These are phyloP conservation scores for Drosophila eugracilis DNA, from an alignment of 1,140 invertebrate genomes.

Conservation along the genomic window DNA sequence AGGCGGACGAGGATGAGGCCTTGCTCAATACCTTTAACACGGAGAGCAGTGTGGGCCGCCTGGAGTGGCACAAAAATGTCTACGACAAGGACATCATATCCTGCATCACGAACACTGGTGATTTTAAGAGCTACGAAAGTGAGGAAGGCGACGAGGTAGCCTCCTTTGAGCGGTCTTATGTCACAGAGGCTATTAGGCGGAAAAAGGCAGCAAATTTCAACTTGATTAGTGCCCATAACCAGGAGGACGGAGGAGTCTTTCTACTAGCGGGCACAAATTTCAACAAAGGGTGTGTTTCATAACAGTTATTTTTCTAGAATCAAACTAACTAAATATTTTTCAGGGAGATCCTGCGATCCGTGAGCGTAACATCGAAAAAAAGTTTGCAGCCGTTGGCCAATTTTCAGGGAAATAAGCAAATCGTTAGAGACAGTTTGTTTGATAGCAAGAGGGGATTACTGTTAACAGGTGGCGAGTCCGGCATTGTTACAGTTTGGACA, in stretches of 20 bases:
- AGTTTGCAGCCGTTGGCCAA: conserved; percentile 86
- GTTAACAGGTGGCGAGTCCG: conserved; percentile 89
- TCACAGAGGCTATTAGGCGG: conserved; percentile 86
- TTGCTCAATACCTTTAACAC: conserved; percentile 92
- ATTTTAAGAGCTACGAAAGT: conserved; percentile 90
- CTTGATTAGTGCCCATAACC: conserved; percentile 87
- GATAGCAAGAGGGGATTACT: conserved; percentile 86
- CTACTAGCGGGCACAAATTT: conserved; percentile 88
- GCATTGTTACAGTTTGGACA: conserved; percentile 88
- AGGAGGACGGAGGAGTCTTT: conserved; percentile 85
- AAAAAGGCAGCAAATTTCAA: conserved; percentile 88
- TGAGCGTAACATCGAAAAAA: conserved; percentile 85
- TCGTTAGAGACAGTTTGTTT: conserved; percentile 88
- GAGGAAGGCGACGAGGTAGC: conserved; percentile 87
- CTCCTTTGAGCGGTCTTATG: conserved; percentile 86
- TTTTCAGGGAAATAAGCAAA: conserved; percentile 88
- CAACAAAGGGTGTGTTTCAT: conserved; percentile 82
- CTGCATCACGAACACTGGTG: conserved; percentile 90
- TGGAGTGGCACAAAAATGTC: conserved; percentile 86
- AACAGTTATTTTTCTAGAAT: too few relatives aligned
- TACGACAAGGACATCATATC: conserved; percentile 86
- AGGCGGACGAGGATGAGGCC: conserved; percentile 92
- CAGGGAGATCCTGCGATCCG: conserved; percentile 86
- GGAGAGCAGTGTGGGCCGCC: conserved; percentile 91
- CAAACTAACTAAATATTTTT: neutral